Evolutionary conservation across 2,113 vertebrate genomes (phyloP), one percentile per base, ranked within the genome.

Genomic region (Zingel zingel): DNA sequence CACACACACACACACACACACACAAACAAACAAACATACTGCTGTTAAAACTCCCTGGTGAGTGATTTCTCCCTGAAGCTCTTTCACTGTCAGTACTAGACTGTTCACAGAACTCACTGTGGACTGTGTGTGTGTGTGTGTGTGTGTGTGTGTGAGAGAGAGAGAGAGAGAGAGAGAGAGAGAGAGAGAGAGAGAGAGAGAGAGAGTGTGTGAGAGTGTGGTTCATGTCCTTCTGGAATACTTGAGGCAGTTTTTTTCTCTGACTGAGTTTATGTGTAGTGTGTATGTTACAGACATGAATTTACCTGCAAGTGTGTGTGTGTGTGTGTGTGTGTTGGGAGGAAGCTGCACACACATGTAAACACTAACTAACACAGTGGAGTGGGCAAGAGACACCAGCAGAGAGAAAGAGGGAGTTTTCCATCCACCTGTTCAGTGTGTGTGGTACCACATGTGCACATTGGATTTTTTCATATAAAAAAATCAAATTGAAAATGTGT

Each of bases 41-140:
- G 39, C 10, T 11, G 39, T 43, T 43, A 43, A 33, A 51, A 39
- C 27, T 73, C 65, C 59, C 51, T 18, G 25, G 33, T 82, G 69
- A 58, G 45, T 13, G 72, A 66, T 1, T 82, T 66, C 57, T 73
- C 53, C 76, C 74, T 61, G 71, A 72, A 74, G 68, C 76, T 86
- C 27, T 3, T 66, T 68, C 74, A 53, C 63, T 58, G 64, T 63
- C 63, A 51, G 63, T 33, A 43, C 62, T 64, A 47, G 62, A 79
- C 82, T 74, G 64, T 27, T 27, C 27, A 27, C 27, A 77, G 9
- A 36, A 18, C 33, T 23, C 18, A 23, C 69, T 74, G 47, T 72
- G 47, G 68, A 73, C 77, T n/a, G 33, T 16, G 4, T 33, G 50
- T 23, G 63, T 77, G 39, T 33, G 19, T 58, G 18, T 33, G 62